phyloP scores from a whole-genome alignment of 2,888 invertebrate genomes.

The Strigamia maritima region DNA sequence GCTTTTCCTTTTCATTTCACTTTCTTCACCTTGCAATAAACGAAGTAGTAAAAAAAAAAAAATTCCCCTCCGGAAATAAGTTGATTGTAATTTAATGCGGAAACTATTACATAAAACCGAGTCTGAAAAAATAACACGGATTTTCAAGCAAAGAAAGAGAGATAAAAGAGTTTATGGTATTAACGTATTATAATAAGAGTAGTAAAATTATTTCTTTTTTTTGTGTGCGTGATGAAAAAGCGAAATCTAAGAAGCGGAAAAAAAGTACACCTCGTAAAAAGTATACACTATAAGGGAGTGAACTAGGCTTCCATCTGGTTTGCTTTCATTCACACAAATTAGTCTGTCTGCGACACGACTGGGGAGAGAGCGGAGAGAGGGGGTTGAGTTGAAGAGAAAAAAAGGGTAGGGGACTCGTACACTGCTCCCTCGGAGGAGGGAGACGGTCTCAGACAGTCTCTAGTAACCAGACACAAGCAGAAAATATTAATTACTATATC shows the following conservation, averaged over 20 bases:
- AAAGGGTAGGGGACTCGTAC: constrained; percentile 29
- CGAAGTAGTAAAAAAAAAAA: background rate
- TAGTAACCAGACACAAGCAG: background rate
- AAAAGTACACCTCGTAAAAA: constrained; percentile 8
- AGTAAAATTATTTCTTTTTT: background rate
- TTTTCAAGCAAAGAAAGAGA: background rate
- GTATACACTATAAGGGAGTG: constrained; percentile 5
- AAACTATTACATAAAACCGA: constrained; percentile 2
- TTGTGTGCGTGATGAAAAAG: background rate
- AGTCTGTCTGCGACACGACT: constrained; percentile 27
- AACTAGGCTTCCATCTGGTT: constrained; percentile 29
- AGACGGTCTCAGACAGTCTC: background rate
- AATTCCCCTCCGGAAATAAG: constrained; percentile 16
- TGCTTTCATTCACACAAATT: constrained; percentile 29
- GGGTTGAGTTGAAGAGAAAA: constrained; percentile 13
- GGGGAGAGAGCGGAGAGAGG: constrained; percentile 10
- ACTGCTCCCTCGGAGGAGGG: constrained; percentile 24
- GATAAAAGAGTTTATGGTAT: background rate
- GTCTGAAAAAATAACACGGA: background rate
- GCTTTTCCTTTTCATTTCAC: background rate
- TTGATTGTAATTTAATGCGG: constrained; percentile 27
- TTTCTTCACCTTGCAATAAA: constrained; percentile 3
- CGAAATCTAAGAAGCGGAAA: background rate
- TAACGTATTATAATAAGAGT: background rate
- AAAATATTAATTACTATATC: constrained; percentile 4